Percentiles rank a stretch among this genome's conserved stretches.
These are phyloP conservation scores for Epiblema foenella DNA, from an alignment of 2,888 invertebrate genomes.

Conservation along the genomic window DNA sequence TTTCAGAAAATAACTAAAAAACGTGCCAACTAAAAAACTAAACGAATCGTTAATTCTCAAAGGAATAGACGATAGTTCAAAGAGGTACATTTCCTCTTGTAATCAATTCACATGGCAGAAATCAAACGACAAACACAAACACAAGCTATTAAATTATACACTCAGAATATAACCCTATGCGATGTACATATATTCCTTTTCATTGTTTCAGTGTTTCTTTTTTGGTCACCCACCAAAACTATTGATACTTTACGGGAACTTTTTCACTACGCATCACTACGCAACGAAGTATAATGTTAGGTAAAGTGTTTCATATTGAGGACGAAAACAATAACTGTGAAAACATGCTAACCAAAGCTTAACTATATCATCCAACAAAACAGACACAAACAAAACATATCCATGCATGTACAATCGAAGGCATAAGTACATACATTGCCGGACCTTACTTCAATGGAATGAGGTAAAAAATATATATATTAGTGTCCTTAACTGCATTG, in stretches of 20 bases:
- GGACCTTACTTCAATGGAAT: no score
- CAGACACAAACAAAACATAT: slow-evolving; percentile 15
- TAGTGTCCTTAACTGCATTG: no score
- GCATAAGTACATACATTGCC: no score
- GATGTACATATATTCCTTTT: no score
- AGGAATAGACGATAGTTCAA: not conserved
- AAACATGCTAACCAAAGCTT: slow-evolving; percentile 35
- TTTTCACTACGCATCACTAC: not conserved
- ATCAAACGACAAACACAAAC: not conserved
- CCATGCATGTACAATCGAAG: slow-evolving; percentile 32
- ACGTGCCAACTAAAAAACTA: not conserved
- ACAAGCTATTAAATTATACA: no score
- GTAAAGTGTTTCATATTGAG: not conserved
- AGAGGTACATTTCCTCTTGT: not conserved
- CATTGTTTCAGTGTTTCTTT: no score
- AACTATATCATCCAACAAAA: slow-evolving; percentile 13
- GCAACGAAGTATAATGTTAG: not conserved
- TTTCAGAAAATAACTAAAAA: not conserved
- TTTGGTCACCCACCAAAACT: not conserved
- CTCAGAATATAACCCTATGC: no score
- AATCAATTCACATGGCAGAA: not conserved
- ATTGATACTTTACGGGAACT: not conserved
- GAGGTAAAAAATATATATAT: no score
- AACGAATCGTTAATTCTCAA: not conserved
- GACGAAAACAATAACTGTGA: slow-evolving; percentile 6